Evolutionary conservation across 2,113 vertebrate genomes (phyloP).

Genomic region (Hippocampus abdominalis): DNA sequence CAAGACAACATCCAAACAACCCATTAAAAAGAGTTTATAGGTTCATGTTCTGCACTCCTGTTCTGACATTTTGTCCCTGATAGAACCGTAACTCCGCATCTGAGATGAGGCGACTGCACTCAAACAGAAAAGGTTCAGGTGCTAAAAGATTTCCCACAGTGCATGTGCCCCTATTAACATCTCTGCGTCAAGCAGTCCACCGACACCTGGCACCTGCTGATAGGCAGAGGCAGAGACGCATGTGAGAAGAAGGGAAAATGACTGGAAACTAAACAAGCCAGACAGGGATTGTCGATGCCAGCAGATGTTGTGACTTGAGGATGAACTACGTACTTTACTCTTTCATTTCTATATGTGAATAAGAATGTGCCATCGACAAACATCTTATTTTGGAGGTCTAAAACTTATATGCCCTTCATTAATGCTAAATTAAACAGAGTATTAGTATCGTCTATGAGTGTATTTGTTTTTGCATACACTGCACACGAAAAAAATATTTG

Average conservation of each 20-base stretch:
- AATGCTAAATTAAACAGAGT: not conserved
- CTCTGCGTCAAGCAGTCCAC: constrained; percentile 1
- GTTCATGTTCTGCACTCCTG: not conserved
- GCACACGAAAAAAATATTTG: not conserved
- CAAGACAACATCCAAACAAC: not conserved
- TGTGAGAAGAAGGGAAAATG: not conserved
- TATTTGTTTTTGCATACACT: not conserved
- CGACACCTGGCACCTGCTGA: constrained; percentile 2
- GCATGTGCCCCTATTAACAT: constrained; percentile 38
- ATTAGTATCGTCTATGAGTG: not conserved
- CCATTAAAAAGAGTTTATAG: constrained; percentile 7
- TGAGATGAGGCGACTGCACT: constrained; percentile 23
- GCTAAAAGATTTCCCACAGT: constrained; percentile 19
- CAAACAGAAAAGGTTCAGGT: constrained; percentile 26
- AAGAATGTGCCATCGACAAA: not conserved
- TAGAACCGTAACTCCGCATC: constrained; percentile 12
- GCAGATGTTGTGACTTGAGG: not conserved
- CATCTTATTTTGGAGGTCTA: not conserved
- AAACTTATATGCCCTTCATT: not conserved
- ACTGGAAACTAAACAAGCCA: constrained; percentile 1
- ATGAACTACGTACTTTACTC: not conserved
- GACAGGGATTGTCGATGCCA: not conserved
- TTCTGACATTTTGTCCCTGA: constrained; percentile 6
- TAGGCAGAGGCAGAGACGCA: constrained; percentile 11
- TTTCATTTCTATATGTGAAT: not conserved